Conservation (phyloP, 1,140 invertebrate genomes). For the Apis cerana region DNA sequence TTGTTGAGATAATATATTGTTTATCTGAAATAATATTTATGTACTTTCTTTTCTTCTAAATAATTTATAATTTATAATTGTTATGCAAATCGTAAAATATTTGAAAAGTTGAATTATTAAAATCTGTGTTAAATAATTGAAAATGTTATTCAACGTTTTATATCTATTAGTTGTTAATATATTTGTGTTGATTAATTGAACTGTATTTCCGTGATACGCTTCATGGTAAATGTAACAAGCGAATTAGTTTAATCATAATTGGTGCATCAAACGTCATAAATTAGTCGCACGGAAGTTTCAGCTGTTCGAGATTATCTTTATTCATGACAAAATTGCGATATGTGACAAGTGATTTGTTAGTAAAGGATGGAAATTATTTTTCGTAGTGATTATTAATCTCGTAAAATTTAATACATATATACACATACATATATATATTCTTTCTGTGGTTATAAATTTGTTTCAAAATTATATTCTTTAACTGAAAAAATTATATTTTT, state of each 20-base stretch:
- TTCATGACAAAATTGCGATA: background rate
- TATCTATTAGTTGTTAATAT: background rate
- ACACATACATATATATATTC: background rate
- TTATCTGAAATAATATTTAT: no score
- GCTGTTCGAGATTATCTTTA: background rate
- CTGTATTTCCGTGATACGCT: no score
- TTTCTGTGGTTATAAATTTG: no score
- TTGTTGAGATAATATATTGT: background rate
- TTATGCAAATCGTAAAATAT: no score
- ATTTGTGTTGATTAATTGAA: background rate
- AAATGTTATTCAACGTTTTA: background rate
- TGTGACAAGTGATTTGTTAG: background rate
- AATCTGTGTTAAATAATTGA: background rate
- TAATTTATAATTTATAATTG: no score
- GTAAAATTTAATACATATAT: no score
- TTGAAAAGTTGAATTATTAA: no score
- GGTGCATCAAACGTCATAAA: background rate
- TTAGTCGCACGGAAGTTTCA: background rate
- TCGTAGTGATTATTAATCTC: background rate
- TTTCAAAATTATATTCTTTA: no score
- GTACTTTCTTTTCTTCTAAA: no score
- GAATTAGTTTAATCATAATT: conserved; percentile 17
- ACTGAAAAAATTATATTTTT: no score
- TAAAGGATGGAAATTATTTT: background rate
- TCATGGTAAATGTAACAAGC: background rate